phyloP scores from a whole-genome alignment of 2,113 vertebrate species.

The Sterrhoptilus dennistouni region DNA sequence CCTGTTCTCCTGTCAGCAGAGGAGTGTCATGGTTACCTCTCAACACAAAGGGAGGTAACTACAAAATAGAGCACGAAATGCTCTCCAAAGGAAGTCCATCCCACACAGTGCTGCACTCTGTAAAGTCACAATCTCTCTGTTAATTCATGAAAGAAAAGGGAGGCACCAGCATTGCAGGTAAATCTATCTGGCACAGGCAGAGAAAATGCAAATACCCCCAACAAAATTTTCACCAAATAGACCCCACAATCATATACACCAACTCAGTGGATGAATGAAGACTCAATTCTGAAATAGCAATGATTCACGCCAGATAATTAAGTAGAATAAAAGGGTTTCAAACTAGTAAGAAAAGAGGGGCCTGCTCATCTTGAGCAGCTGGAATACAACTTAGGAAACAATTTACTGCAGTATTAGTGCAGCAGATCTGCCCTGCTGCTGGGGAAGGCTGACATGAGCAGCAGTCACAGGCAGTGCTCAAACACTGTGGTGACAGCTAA shows the following conservation, averaged over 20 bases:
- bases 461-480: background rate
- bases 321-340: background rate
- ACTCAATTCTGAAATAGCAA: background rate
- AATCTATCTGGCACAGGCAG: background rate
- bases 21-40: background rate
- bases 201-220: background rate
- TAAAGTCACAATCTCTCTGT: background rate
- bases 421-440: background rate
- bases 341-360: background rate
- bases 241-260: background rate
- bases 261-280: background rate
- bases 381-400: background rate
- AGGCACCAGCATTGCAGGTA: background rate
- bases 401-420: background rate
- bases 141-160: background rate
- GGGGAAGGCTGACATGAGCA: background rate
- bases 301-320: background rate
- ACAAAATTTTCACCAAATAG: background rate
- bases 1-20: background rate
- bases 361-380: background rate
- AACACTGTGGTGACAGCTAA: background rate
- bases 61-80: accelerated
- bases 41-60: background rate
- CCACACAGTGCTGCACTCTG: no score
- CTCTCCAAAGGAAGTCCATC: background rate